Evolutionary conservation across 35 echinoderm and acorn worm species (phyloP).

Genomic region (Acanthaster planci): DNA sequence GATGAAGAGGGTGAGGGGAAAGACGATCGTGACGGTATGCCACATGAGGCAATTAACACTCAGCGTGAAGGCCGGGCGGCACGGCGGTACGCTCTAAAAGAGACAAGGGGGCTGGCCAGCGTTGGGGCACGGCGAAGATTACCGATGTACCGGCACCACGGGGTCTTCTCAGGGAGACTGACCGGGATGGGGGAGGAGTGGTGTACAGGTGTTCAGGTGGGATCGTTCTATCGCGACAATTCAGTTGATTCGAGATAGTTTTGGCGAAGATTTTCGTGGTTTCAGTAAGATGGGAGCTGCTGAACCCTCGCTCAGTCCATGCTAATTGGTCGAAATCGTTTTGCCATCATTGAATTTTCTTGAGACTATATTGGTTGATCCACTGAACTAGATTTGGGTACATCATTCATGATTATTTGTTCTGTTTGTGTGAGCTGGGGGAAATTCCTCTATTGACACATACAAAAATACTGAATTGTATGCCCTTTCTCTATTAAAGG

Average conservation of each 20-base stretch:
- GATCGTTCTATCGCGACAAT: background rate
- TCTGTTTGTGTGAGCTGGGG: no score
- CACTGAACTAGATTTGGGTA: no score
- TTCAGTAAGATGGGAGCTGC: no score
- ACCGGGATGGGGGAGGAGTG: background rate
- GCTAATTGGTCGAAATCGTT: no score
- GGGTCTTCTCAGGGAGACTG: background rate
- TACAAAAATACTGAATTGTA: no score
- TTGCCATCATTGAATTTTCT: no score
- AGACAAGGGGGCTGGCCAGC: background rate
- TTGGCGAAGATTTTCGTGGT: background rate
- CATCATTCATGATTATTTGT: no score
- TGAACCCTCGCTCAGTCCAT: no score
- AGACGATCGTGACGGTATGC: slow-evolving; percentile 3
- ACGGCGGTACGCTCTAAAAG: background rate
- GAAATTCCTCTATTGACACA: no score
- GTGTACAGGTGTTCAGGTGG: background rate
- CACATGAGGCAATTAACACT: slow-evolving; percentile 1
- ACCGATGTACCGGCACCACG: background rate
- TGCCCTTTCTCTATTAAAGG: no score
- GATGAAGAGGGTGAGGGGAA: background rate
- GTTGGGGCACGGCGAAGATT: no score
- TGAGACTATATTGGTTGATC: no score
- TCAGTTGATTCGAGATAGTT: background rate
- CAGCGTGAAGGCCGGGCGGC: background rate